Evolutionary conservation across 2,888 invertebrate genomes (phyloP).

Genomic region (Euclidia mi): DNA sequence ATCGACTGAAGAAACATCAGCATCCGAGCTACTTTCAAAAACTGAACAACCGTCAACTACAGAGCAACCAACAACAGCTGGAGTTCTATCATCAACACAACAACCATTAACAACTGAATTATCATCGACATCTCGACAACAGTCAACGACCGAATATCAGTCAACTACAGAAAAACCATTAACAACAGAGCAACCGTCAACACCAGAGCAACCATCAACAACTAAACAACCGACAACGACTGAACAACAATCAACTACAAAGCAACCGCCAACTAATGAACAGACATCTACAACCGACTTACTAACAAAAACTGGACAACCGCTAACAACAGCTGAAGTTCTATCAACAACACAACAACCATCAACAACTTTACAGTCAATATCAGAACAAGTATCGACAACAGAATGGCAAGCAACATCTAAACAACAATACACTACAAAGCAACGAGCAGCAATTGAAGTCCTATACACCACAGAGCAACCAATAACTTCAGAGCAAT

Average conservation of each 20-base stretch:
- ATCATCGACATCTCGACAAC: slow-evolving; percentile 1
- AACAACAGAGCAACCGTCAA: slow-evolving; percentile 9
- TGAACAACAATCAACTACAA: slow-evolving; percentile 1
- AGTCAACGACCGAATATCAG: slow-evolving; percentile 5
- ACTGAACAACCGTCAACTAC: slow-evolving; percentile 7
- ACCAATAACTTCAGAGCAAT: neutral
- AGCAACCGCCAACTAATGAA: slow-evolving; percentile 4
- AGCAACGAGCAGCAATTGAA: neutral
- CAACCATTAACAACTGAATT: neutral
- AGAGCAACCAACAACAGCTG: slow-evolving; percentile 13
- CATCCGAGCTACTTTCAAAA: slow-evolving; percentile 9
- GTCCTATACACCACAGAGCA: too few species aligned
- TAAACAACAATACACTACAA: neutral
- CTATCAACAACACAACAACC: neutral
- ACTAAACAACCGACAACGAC: slow-evolving; percentile 1
- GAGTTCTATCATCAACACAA: slow-evolving; percentile 1
- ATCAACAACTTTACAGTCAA: neutral
- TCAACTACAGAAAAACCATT: neutral
- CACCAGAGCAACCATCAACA: slow-evolving; percentile 4
- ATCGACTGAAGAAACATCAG: slow-evolving; percentile 11
- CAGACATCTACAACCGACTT: neutral
- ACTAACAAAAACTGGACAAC: neutral
- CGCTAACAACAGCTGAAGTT: neutral
- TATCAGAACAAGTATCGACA: neutral
- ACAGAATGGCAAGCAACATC: slow-evolving; percentile 3